phyloP scores from a whole-genome alignment of 2,797 vertebrate species.

The Cyprinodon diabolis region DNA sequence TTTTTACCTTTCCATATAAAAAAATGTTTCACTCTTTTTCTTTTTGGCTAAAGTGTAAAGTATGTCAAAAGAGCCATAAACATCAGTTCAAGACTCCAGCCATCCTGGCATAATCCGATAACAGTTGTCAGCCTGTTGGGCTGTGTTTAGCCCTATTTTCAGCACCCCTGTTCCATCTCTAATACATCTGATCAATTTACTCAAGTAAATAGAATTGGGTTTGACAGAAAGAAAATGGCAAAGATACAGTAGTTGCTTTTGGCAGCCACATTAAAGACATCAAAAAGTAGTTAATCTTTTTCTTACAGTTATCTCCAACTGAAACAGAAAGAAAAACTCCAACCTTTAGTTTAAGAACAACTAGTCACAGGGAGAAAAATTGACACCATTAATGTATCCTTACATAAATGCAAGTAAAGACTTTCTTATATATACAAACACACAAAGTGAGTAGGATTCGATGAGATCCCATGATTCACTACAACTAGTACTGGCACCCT shows the following conservation, averaged over 20 bases:
- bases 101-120: background rate
- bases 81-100: too few species aligned
- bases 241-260: background rate
- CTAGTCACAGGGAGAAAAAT: too few species aligned
- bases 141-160: background rate
- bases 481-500: background rate
- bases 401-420: too few species aligned
- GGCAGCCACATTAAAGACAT: background rate
- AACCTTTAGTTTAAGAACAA: too few species aligned
- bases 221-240: conserved; percentile 6
- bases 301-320: too few species aligned
- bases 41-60: background rate
- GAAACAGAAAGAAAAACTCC: too few species aligned
- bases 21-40: background rate
- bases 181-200: conserved; percentile 6
- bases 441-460: background rate
- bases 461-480: background rate
- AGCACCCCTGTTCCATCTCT: background rate
- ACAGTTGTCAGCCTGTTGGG: background rate
- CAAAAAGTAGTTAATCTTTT: background rate
- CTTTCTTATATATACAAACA: background rate
- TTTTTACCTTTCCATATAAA: background rate
- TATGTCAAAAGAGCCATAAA: background rate
- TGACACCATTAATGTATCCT: too few species aligned
- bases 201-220: conserved; percentile 8